These are phyloP conservation scores for Leptosomus discolor DNA, from an alignment of 2,113 vertebrate species.

Conservation along the genomic window DNA sequence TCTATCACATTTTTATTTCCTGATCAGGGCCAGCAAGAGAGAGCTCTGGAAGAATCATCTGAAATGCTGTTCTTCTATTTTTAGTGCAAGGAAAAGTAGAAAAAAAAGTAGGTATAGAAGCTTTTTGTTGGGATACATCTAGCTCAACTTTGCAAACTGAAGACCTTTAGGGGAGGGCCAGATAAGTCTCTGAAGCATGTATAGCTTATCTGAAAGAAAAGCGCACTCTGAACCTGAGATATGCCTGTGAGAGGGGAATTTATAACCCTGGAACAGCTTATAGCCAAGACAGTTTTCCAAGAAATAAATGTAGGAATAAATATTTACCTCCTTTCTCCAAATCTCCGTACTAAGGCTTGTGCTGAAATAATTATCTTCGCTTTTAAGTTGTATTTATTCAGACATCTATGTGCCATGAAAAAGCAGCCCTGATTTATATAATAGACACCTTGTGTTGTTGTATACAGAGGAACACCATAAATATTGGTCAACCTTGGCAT, in stretches of 20 bases:
- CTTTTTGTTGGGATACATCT: neutral
- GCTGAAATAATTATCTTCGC: slow-evolving; percentile 16
- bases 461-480: neutral
- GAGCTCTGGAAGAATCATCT: neutral
- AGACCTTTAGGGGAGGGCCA: neutral
- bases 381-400: slow-evolving; percentile 38
- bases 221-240: neutral
- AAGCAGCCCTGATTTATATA: neutral
- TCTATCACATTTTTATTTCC: neutral
- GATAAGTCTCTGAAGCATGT: neutral
- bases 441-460: neutral
- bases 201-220: neutral
- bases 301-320: slow-evolving; percentile 33
- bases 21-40: neutral
- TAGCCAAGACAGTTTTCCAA: slow-evolving; percentile 5
- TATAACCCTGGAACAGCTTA: slow-evolving; percentile 8
- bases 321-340: slow-evolving; percentile 8
- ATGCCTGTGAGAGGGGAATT: slow-evolving; percentile 8
- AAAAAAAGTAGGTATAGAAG: neutral
- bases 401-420: neutral
- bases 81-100: neutral
- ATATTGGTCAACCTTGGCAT: neutral
- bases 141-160: neutral
- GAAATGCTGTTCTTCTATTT: neutral
- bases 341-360: neutral